Evolutionary conservation across 2,797 vertebrate species (phyloP), one percentile per base, ranked within the genome.

Genomic region (Chelon auratus): DNA sequence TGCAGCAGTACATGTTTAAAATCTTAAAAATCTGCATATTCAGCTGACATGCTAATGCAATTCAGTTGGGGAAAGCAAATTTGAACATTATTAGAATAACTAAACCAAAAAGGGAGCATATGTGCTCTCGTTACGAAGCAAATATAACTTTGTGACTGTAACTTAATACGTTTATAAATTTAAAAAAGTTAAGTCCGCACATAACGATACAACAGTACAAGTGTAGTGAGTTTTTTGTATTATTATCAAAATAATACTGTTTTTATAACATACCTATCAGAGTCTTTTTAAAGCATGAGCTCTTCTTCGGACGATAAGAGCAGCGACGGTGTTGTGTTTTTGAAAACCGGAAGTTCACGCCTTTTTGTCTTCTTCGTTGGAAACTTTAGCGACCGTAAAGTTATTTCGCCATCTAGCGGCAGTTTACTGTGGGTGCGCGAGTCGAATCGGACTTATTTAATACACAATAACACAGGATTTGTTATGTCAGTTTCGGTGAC

Each of bases 281-380:
- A 58, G 10, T 12, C 10, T 60, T 24, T 22, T 0, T 9, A 3
- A 13, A 39, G 39, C 40, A 22, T 6, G 26, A 33, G 3, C 0
- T n/a, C 0, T 1, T 3, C 3, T 8, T 1, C 9, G 18, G 39
- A 33, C 0, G 1, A 10, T 45, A 4, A 0, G n/a, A 4, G 0
- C 3, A 2, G 9, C 2, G 11, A 36, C 11, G 1, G 0, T 7
- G 72, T 30, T 63, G 42, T 17, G 68, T 20, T 39, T 91, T 92
- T 82, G 47, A 92, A 90, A 53, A 10, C 77, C 79, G 88, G 87
- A 92, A 80, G 81, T 85, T 20, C 10, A 55, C 84, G 63, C 69
- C 63, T 48, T 55, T 18, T 40, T 0, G 4, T 85, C 83, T 89
- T 89, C 89, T 91, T 89, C 81, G 77, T 72, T 61, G 33, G 17